Base-by-base conservation (phyloP, 1,140 invertebrate genomes). In the Drosophila bocki region DNA sequence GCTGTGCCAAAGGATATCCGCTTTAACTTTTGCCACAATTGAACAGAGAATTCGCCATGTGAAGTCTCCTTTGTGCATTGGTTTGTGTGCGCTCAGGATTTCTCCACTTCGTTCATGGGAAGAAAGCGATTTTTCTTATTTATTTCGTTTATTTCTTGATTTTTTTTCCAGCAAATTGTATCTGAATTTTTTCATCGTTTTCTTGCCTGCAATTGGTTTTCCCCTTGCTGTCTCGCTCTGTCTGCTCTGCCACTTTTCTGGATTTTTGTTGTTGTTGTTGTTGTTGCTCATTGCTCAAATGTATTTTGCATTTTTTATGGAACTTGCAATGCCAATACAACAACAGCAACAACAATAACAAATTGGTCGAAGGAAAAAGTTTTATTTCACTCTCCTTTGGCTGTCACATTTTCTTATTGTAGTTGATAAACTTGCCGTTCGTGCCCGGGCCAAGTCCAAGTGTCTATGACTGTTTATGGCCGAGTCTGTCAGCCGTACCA, bases 401-500 rank as follows among this genome's bases (percentile, higher is more conserved):
- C 71, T 88, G 84, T 79, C 84, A 88, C 81, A 84, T 72, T 88
- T 90, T 88, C 85, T 88, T 88, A 90, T 88, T 90, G 84, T 90
- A 81, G 78, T 81, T 85, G 85, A 84, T 90, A 87, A 87, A 87
- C 77, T 87, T 88, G 47, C 68, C 72, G 48, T 72, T 85, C 75
- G 78, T 78, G 78, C 61, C 39, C 63, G 59, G 67, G 61, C 68
- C 85, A 80, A 75, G 84, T 84, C 80, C 84, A 84, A 87, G 77
- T 87, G 84, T 84, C 84, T 87, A 87, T 87, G 85, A 87, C 84
- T 87, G 84, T 88, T 90, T 90, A 90, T 90, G 81, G 85, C 62
- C 81, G 69, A 61, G 54, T 72, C 75, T 60, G 65, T 78, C 75
- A 71, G 48, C 45, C 44, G 50, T 39, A 39, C 57, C 57, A 8